Base-by-base conservation (phyloP, 23 tunicate species). In the Trididemnum miniatum region DNA sequence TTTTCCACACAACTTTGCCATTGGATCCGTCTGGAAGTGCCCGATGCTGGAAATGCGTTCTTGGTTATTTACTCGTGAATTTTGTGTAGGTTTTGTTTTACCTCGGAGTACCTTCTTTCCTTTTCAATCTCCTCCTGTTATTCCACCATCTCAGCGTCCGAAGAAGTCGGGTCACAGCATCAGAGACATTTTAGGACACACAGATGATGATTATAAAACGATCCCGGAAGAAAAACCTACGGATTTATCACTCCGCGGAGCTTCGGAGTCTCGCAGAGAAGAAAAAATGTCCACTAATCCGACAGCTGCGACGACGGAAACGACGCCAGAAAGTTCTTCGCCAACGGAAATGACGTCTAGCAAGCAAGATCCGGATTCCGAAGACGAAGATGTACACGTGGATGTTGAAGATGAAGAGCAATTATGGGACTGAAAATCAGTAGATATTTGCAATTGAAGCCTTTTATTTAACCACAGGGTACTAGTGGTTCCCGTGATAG, bases 381-480 rank as follows among this genome's bases (percentile, higher is more conserved):
- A 85, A 32, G 95, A 84, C 24, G 96, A 90, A 33, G 90, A 81
- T 59, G 63, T 89, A 25, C 59, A 85, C 35, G 87, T 91, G 3
- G 85, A 86, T 25, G 97, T 91, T 26, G 97, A 91, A 5, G 97
- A 91, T 50, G 97, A 91, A 35, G 97, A 91, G 79, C 97, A 91
- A 74, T 30, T 91, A 26, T 91, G 97, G 97, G 91, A 91, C 44
- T 91, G n/a, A n/a, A n/a, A n/a, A n/a, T n/a, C n/a, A n/a, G n/a
- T n/a, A n/a, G n/a, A n/a, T n/a, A n/a, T n/a, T n/a, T n/a, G n/a
- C n/a, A n/a, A n/a, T n/a, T n/a, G n/a, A n/a, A n/a, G n/a, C n/a
- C n/a, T n/a, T n/a, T n/a, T n/a, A n/a, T n/a, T n/a, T n/a, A n/a
- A n/a, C n/a, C n/a, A n/a, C n/a, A n/a, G n/a, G n/a, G n/a, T n/a